A percentile compares a stretch with the other conserved stretches of the same genome.
Conservation (phyloP, 2,797 vertebrate species). For the Nyctalus aviator region DNA sequence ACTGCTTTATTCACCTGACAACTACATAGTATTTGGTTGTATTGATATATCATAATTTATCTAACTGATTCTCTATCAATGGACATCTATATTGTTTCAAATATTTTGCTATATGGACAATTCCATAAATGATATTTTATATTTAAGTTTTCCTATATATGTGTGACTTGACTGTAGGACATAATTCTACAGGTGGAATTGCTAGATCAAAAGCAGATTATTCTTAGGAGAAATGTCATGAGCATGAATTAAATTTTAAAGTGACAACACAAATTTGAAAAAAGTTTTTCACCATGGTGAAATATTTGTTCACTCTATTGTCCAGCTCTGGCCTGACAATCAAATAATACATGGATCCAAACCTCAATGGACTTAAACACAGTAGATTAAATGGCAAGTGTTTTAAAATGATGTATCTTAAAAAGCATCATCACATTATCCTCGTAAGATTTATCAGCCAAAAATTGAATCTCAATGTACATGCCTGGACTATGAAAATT, state of each 20-base stretch:
- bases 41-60: conserved; percentile 1
- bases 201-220: neutral
- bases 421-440: conserved; percentile 26
- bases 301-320: neutral
- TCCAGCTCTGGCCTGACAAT: neutral
- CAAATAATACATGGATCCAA: conserved; percentile 37
- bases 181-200: neutral
- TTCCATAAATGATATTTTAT: conserved; percentile 43
- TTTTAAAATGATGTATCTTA: conserved; percentile 44
- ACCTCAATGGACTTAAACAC: neutral
- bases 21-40: neutral
- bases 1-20: conserved; percentile 20
- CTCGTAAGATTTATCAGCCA: neutral
- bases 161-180: neutral
- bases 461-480: conserved; percentile 45
- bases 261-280: neutral
- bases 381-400: neutral
- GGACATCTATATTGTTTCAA: neutral
- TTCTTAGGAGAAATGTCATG: conserved; percentile 49
- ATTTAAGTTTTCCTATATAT: neutral
- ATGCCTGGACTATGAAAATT: conserved; percentile 31
- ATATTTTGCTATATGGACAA: conserved; percentile 6
- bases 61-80: neutral
- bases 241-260: conserved; percentile 57
- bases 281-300: neutral